Evolutionary conservation across 2,797 vertebrate genomes (phyloP).

Genomic region (Siniperca obscura): DNA sequence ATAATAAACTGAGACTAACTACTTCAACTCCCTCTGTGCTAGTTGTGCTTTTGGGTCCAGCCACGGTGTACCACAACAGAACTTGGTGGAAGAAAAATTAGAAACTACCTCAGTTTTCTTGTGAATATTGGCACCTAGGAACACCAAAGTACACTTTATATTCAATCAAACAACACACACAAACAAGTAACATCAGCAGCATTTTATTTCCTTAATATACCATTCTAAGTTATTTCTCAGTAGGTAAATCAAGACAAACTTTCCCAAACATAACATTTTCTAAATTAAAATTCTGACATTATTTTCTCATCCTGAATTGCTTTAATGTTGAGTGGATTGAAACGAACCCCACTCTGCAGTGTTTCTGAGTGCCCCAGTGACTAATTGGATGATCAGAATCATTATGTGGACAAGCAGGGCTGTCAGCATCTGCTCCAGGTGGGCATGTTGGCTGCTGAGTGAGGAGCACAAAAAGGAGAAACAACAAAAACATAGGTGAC

Average conservation of each 20-base stretch:
- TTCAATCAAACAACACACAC: background rate
- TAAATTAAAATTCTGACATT: background rate
- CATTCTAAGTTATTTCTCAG: background rate
- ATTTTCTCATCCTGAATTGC: background rate
- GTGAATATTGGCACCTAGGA: background rate
- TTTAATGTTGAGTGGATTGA: background rate
- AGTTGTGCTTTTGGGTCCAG: too few species aligned
- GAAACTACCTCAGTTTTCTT: background rate
- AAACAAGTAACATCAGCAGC: background rate
- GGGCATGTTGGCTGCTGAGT: slow-evolving; percentile 10
- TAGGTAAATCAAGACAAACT: background rate
- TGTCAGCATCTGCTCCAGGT: slow-evolving; percentile 45
- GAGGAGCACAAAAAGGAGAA: slow-evolving; percentile 1
- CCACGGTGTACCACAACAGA: background rate
- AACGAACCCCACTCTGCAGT: background rate
- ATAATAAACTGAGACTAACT: too few species aligned
- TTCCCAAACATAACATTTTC: background rate
- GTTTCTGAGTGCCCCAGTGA: slow-evolving; percentile 29
- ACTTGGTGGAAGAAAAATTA: background rate
- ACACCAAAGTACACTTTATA: background rate
- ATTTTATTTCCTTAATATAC: background rate
- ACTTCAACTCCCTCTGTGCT: too few species aligned
- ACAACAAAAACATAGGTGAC: slow-evolving; percentile 14
- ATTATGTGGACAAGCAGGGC: slow-evolving; percentile 37
- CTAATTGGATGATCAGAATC: slow-evolving; percentile 54